Conservation (phyloP, 2,113 vertebrate genomes). For the Circaetus cinerascens region DNA sequence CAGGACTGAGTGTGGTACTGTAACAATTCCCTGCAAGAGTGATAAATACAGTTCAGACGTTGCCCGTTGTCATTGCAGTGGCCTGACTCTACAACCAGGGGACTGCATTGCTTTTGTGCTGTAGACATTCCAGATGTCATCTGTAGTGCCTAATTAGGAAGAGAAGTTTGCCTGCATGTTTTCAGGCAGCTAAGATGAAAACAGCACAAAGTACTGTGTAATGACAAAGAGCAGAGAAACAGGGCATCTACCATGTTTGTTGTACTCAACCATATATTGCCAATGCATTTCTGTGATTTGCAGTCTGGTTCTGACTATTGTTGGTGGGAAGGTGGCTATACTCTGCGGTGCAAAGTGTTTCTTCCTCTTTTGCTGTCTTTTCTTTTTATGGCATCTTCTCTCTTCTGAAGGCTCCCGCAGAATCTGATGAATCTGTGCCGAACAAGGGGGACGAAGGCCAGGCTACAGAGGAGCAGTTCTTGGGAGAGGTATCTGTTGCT, state of each 20-base stretch:
- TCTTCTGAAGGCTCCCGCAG: slow-evolving; percentile 71
- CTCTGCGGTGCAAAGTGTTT: not conserved
- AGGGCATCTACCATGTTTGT: not conserved
- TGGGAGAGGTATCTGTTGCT: slow-evolving; percentile 79
- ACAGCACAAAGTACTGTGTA: not conserved
- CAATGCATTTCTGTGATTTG: not conserved
- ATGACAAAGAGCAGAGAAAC: not conserved
- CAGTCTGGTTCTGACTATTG: not conserved
- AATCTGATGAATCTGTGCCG: slow-evolving; percentile 65
- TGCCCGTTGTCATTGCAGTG: not conserved
- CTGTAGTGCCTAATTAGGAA: not conserved
- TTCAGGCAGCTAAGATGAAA: not conserved
- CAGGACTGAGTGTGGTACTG: not conserved
- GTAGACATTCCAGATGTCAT: not conserved
- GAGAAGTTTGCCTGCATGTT: not conserved
- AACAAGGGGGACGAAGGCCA: slow-evolving; percentile 57
- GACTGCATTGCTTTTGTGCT: not conserved
- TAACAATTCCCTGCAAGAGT: not conserved
- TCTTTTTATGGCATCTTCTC: slow-evolving; percentile 28
- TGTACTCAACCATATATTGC: not conserved
- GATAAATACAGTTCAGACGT: not conserved
- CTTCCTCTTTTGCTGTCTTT: not conserved
- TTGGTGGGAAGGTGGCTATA: not conserved
- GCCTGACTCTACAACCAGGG: not conserved
- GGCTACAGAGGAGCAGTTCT: slow-evolving; percentile 73